Percentiles rank a stretch among this genome's conserved stretches.
These are phyloP conservation scores for Epinephelus lanceolatus DNA, from an alignment of 2,113 vertebrate species.

Conservation along the genomic window DNA sequence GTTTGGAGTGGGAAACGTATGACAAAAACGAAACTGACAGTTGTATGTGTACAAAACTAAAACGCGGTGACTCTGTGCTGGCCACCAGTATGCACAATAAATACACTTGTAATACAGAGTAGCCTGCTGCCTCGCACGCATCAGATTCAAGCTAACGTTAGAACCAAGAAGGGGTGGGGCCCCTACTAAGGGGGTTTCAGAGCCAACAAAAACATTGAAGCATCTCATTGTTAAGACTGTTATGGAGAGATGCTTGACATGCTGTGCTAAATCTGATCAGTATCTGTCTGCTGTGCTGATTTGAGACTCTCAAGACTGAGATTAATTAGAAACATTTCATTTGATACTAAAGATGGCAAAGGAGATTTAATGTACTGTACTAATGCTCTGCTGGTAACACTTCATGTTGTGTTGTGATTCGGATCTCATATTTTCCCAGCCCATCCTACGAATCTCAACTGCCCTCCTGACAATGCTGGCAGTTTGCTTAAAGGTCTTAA, in stretches of 20 bases:
- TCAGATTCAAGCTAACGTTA: too few relatives aligned
- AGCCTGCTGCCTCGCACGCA: too few relatives aligned
- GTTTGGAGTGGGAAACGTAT: too few relatives aligned
- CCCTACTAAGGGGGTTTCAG: too few relatives aligned
- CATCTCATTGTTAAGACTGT: neutral
- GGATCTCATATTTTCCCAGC: neutral
- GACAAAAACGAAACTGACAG: too few relatives aligned
- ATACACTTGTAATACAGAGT: too few relatives aligned
- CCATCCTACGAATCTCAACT: too few relatives aligned
- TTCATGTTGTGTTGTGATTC: neutral
- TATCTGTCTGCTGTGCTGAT: slow-evolving; percentile 7
- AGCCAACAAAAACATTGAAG: slow-evolving; percentile 16
- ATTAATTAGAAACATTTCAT: neutral
- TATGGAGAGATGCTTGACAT: slow-evolving; percentile 5
- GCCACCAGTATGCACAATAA: too few relatives aligned
- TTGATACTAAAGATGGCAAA: neutral
- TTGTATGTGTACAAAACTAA: too few relatives aligned
- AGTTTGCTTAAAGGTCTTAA: neutral
- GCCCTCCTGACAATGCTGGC: neutral
- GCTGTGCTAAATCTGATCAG: neutral
- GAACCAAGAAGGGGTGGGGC: too few relatives aligned
- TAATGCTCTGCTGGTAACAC: neutral
- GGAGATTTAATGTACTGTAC: neutral
- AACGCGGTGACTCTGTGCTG: too few relatives aligned
- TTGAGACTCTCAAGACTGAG: slow-evolving; percentile 28